phyloP scores from a whole-genome alignment of 2,888 invertebrate species.

The Oligia fasciuncula region DNA sequence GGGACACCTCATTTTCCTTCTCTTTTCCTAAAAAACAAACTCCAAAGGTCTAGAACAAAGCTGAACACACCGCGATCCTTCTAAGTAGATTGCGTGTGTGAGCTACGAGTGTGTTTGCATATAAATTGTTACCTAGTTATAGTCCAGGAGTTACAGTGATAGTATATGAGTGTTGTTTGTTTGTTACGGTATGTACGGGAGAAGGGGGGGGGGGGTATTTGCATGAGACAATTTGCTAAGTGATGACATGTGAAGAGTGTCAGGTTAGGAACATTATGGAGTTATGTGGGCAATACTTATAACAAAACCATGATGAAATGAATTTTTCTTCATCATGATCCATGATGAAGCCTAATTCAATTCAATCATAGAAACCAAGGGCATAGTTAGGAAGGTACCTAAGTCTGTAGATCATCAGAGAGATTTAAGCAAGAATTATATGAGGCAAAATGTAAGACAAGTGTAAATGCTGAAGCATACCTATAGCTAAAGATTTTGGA shows the following conservation, averaged over 20 bases:
- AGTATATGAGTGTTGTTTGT: constrained; percentile 60
- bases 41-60: constrained; percentile 51
- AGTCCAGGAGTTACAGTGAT: constrained; percentile 46
- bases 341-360: not conserved
- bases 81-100: constrained; percentile 71
- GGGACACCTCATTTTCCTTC: not conserved
- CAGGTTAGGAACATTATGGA: not conserved
- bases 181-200: constrained; percentile 32
- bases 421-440: not conserved
- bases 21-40: constrained; percentile 1
- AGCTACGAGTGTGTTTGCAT: constrained; percentile 71
- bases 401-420: not conserved
- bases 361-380: not conserved
- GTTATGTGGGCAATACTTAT: not conserved
- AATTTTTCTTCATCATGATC: not conserved
- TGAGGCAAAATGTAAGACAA: not conserved
- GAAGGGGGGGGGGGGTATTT: constrained; percentile 57
- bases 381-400: no score
- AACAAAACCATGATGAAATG: not conserved
- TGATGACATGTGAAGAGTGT: constrained; percentile 60
- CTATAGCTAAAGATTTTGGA: not conserved
- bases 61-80: constrained; percentile 59
- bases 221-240: constrained; percentile 73
- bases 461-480: not conserved
- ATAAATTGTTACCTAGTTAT: constrained; percentile 66